Conservation (phyloP, 2,797 vertebrate species). For the Parauchenoglanis ngamensis region DNA sequence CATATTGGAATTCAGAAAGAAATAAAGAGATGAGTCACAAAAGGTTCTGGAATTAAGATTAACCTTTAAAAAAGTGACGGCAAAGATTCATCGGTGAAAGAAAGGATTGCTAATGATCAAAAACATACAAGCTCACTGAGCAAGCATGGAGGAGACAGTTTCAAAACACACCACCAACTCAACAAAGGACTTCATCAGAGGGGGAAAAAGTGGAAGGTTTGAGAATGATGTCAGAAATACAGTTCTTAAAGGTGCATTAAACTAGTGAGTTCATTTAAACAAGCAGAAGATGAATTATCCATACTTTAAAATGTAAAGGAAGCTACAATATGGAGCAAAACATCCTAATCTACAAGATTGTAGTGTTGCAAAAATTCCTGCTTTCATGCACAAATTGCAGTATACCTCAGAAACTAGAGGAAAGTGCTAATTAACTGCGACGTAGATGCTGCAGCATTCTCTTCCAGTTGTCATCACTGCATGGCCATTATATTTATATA, state of each 20-base stretch:
- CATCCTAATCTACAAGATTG: neutral
- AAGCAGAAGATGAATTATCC: slow-evolving; percentile 1
- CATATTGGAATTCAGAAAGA: neutral
- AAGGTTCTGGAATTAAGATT: no score
- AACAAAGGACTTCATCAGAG: neutral
- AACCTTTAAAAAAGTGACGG: neutral
- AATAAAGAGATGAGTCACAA: neutral
- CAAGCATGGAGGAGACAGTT: neutral
- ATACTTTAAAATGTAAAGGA: neutral
- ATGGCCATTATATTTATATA: neutral
- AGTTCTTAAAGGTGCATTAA: neutral
- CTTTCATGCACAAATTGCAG: neutral
- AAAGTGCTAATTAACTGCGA: neutral
- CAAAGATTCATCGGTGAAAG: neutral
- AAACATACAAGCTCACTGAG: neutral
- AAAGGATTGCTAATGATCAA: neutral
- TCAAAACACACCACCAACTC: neutral
- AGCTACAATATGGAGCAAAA: neutral
- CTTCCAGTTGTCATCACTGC: neutral
- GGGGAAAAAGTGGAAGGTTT: neutral
- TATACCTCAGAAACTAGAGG: neutral
- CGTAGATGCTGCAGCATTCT: neutral
- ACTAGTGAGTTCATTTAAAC: neutral
- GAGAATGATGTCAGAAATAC: slow-evolving; percentile 6
- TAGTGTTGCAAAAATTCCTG: neutral